Base-by-base conservation (phyloP, 2,797 vertebrate species). In the Manis crassicaudata region DNA sequence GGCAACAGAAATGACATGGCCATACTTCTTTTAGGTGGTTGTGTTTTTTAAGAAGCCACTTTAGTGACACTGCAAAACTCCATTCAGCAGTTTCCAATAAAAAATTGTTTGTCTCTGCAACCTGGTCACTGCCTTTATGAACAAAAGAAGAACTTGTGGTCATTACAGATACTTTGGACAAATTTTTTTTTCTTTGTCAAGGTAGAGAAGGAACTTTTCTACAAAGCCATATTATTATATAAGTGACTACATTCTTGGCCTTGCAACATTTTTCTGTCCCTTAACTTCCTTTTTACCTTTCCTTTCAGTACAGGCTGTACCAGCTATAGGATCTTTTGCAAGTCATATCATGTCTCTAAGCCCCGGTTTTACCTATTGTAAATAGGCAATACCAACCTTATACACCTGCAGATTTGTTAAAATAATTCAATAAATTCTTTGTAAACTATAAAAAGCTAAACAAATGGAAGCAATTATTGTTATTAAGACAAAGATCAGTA, bases 21-120 rank as follows among this genome's bases (percentile, higher is more conserved):
- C 50, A 80, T 84, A 58, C 7, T 63, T 75, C 32, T 87, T 83
- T 80, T 35, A 40, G 27, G 54, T 37, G 8, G 7, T 46, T 10
- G 8, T 54, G 10, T 46, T 14, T 52, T 65, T 86, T 81, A 8
- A 86, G 52, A 91, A 70, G 54, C 3, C 67, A 79, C 27, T 62
- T 92, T 46, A 73, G n/a, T 89, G 58, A 89, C n/a, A 81, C 46
- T 92, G n/a, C 32, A 80, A 93, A 83, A 86, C 72, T 62, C 27
- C 32, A 81, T 85, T 70, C 32, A 58, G 86, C 50, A 83, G 65
- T 63, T 94, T 82, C 16, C 83, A 63, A 40, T 65, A 58, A 83
- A 67, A 79, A 91, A 81, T 43, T 65, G 76, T 95, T 76, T 96
- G 10, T 77, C 43, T 93, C n/a, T 68, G 43, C 46, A 88, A 89